phyloP scores from a whole-genome alignment of 2,888 invertebrate genomes.

The Tridacna crocea region DNA sequence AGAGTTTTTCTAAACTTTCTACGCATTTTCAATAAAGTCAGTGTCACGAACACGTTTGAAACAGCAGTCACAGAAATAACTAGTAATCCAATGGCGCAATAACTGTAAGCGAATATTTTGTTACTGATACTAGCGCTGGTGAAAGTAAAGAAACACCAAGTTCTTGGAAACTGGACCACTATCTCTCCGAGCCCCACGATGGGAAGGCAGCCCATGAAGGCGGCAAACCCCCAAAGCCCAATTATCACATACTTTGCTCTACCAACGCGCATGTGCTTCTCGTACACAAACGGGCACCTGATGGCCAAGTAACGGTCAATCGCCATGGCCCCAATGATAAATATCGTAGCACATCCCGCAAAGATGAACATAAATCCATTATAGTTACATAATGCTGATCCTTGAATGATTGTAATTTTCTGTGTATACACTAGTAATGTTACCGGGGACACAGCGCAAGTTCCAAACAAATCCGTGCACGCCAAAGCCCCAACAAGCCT shows the following conservation, averaged over 20 bases:
- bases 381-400: conserved; percentile 77
- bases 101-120: conserved; percentile 77
- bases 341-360: conserved; percentile 80
- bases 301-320: conserved; percentile 81
- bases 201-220: conserved; percentile 78
- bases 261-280: conserved; percentile 67
- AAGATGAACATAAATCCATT: conserved; percentile 82
- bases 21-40: conserved; percentile 74
- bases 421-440: conserved; percentile 71
- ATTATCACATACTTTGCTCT: conserved; percentile 70
- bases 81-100: conserved; percentile 77
- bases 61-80: conserved; percentile 72
- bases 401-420: conserved; percentile 76
- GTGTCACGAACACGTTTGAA: conserved; percentile 75
- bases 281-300: conserved; percentile 78
- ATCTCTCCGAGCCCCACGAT: conserved; percentile 82
- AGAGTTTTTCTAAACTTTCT: conserved; percentile 59
- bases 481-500: conserved; percentile 81
- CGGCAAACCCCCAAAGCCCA: conserved; percentile 70
- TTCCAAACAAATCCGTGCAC: conserved; percentile 81
- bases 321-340: conserved; percentile 82
- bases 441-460: conserved; percentile 76
- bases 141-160: conserved; percentile 84
- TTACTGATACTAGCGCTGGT: conserved; percentile 72
- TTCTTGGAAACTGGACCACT: conserved; percentile 81